Evolutionary conservation across 2,888 invertebrate species (phyloP), one percentile per base, ranked within the genome.

Genomic region (Agrotis exclamationis): DNA sequence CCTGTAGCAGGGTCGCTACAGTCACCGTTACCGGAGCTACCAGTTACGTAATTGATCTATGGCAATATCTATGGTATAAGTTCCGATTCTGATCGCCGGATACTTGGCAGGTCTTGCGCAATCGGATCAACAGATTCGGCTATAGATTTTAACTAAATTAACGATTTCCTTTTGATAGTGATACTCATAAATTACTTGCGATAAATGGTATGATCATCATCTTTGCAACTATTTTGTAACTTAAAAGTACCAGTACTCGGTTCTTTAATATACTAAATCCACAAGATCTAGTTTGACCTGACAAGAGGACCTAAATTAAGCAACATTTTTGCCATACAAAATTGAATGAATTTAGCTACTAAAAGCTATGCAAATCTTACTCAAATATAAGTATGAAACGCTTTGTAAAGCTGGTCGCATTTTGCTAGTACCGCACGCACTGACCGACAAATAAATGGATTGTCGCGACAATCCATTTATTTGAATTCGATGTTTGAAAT

Each of bases 41-140:
- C 20, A 14, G 6, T 74, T 77, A 59, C 2, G 24, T 77, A 69
- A 77, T 1, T 48, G 7, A 45, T 76, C 54, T 22, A 33, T 60
- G 48, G 59, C 54, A n/a, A 44, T 5, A 45, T 76, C 54, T 22
- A 33, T 60, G 48, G 59, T 59, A n/a, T 45, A 53, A 59, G 59
- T 77, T 60, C 9, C 70, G 20, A 39, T 77, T 24, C 45, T 44
- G 18, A 76, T 69, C 58, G 54, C 54, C 73, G 58, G 69, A 59
- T 54, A 45, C 44, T 45, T 45, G 3, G 13, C 24, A 24, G 7
- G 45, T 72, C 51, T 76, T 76, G 67, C 39, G 54, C 22, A 74
- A 77, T 56, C 18, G 5, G 5, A 22, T 11, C n/a, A 7, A 50
- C 13, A 20, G 54, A 22, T 68, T 39, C 3, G 16, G 56, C 22